A percentile compares a stretch with the other conserved stretches of the same genome.
Evolutionary conservation across 2,797 vertebrate genomes (phyloP).

Genomic region (Hylomyscus alleni): DNA sequence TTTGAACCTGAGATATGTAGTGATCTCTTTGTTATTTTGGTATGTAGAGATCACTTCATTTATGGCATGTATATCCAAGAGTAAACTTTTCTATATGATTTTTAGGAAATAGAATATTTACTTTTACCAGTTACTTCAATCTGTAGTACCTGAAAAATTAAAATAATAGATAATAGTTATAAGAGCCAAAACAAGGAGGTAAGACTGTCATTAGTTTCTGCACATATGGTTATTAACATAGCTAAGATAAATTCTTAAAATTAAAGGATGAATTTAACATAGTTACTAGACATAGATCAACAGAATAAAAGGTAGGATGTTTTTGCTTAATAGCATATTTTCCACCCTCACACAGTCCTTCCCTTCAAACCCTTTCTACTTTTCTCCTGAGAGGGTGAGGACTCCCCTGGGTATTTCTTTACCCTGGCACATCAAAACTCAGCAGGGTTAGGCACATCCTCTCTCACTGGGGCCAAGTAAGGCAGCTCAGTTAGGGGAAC

Average conservation of each 20-base stretch:
- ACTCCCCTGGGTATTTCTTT: not conserved
- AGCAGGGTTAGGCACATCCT: not conserved
- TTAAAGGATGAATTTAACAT: constrained; percentile 17
- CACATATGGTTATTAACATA: constrained; percentile 11
- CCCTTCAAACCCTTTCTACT: fast-evolving
- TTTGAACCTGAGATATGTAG: not conserved
- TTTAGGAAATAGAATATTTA: not conserved
- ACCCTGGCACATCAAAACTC: not conserved
- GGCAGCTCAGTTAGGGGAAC: not conserved
- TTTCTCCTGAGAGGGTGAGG: not conserved
- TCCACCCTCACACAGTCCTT: not conserved
- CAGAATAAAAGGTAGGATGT: not conserved
- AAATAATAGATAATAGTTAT: constrained; percentile 14
- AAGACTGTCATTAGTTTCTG: constrained; percentile 7
- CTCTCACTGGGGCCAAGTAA: not conserved
- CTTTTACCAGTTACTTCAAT: not conserved
- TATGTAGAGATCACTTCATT: not conserved
- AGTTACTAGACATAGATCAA: not conserved
- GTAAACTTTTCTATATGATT: not conserved
- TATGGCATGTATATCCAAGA: not conserved
- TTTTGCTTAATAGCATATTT: not conserved
- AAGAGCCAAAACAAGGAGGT: constrained; percentile 36
- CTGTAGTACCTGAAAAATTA: not conserved
- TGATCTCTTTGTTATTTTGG: not conserved
- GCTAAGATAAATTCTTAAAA: constrained; percentile 12